phyloP scores from a whole-genome alignment of 2,113 vertebrate genomes.

The Gila orcuttii region DNA sequence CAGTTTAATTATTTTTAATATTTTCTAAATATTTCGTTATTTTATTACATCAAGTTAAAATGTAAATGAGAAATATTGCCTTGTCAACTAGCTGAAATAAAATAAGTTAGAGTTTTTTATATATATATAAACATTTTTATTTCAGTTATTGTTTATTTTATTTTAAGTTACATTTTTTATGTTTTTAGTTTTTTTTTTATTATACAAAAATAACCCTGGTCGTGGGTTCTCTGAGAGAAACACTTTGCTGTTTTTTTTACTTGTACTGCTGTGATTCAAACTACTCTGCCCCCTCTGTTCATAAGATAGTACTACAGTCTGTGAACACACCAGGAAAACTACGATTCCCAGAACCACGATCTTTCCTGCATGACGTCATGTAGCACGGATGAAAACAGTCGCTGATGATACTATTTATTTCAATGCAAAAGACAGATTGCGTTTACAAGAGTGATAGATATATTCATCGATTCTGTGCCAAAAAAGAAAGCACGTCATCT shows the following conservation, averaged over 20 bases:
- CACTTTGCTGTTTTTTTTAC: neutral
- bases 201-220: neutral
- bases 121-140: too few relatives aligned
- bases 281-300: conserved; percentile 14
- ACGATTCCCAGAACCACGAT: conserved; percentile 22
- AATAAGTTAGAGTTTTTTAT: neutral
- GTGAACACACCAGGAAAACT: conserved; percentile 1
- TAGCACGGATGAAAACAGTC: conserved; percentile 39
- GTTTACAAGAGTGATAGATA: neutral
- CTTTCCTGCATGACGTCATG: conserved; percentile 30
- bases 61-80: neutral
- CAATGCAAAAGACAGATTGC: neutral
- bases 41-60: neutral
- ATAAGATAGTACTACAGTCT: neutral
- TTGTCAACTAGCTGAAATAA: neutral
- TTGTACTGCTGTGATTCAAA: neutral
- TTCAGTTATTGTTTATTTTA: neutral
- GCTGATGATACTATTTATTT: neutral
- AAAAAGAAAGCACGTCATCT: neutral
- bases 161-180: neutral
- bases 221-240: neutral
- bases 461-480: neutral
- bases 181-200: neutral
- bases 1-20: neutral
- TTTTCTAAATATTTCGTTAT: neutral